Evolutionary conservation across 2,797 vertebrate species (phyloP).

Genomic region (Pelobates cultripes): DNA sequence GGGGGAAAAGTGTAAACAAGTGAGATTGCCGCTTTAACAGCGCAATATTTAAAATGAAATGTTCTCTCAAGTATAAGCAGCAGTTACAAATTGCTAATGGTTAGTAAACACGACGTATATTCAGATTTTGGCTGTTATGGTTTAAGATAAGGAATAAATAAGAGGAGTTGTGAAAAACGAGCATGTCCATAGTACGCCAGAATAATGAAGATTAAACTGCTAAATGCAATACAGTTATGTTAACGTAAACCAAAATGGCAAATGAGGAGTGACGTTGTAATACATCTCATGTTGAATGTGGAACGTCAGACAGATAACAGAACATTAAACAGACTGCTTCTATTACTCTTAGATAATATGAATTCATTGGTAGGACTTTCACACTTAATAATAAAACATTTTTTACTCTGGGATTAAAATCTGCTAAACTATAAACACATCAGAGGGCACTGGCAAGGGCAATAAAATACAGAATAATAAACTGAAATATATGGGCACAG

Average conservation of each 20-base stretch:
- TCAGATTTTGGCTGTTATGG: background rate
- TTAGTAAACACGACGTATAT: background rate
- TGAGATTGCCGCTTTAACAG: too few species aligned
- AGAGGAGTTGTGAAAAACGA: background rate
- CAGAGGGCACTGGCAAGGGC: slow-evolving; percentile 64
- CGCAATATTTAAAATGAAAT: too few species aligned
- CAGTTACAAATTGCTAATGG: slow-evolving; percentile 56
- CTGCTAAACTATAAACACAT: slow-evolving; percentile 61
- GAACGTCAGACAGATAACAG: background rate
- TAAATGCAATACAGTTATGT: background rate
- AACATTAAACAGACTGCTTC: background rate
- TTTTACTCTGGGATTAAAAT: too few species aligned
- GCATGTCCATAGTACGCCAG: background rate
- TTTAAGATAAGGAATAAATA: background rate
- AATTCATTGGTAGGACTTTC: slow-evolving; percentile 5
- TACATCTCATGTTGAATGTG: slow-evolving; percentile 1
- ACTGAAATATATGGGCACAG: background rate
- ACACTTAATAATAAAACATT: slow-evolving; percentile 20
- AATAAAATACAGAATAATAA: slow-evolving; percentile 38
- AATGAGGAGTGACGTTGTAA: slow-evolving; percentile 4
- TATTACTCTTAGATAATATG: background rate
- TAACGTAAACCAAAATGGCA: background rate
- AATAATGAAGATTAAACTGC: background rate
- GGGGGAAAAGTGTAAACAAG: too few species aligned
- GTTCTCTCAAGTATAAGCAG: background rate